These are phyloP conservation scores for Hyles euphorbiae DNA, from an alignment of 1,140 invertebrate species.

Conservation along the genomic window DNA sequence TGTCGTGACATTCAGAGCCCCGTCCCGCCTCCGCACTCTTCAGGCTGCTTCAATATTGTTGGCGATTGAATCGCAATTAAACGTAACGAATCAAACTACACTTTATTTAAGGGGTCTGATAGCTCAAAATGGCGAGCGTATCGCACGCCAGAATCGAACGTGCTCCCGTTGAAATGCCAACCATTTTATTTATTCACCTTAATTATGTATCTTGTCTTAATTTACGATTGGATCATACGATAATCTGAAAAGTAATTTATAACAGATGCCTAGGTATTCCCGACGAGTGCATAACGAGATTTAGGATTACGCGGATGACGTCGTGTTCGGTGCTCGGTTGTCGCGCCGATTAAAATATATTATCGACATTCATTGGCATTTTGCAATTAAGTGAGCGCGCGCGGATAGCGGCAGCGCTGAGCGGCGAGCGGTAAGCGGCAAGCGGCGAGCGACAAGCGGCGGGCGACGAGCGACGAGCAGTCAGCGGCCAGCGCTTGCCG, in stretches of 20 bases:
- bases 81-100: constrained; percentile 71
- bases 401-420: constrained; percentile 34
- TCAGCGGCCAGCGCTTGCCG: constrained; percentile 23
- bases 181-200: constrained; percentile 75
- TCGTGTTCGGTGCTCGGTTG: constrained; percentile 38
- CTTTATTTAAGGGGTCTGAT: constrained; percentile 69
- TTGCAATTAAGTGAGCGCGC: constrained; percentile 62
- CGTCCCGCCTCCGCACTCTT: constrained; percentile 67
- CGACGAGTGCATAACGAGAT: constrained; percentile 71
- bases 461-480: too few relatives aligned
- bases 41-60: constrained; percentile 69
- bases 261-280: constrained; percentile 69
- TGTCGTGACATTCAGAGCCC: constrained; percentile 72
- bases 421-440: constrained; percentile 5
- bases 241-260: constrained; percentile 74
- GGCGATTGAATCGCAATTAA: constrained; percentile 74
- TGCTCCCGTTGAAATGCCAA: constrained; percentile 74
- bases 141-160: constrained; percentile 63
- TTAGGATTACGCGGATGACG: constrained; percentile 65
- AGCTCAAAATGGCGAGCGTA: constrained; percentile 66
- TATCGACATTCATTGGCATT: constrained; percentile 67
- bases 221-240: constrained; percentile 76
- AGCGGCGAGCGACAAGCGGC: too few relatives aligned
- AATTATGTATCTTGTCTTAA: constrained; percentile 76
- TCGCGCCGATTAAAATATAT: constrained; percentile 60